phyloP scores from a whole-genome alignment of 2,113 vertebrate species.

The Dromiciops gliroides region DNA sequence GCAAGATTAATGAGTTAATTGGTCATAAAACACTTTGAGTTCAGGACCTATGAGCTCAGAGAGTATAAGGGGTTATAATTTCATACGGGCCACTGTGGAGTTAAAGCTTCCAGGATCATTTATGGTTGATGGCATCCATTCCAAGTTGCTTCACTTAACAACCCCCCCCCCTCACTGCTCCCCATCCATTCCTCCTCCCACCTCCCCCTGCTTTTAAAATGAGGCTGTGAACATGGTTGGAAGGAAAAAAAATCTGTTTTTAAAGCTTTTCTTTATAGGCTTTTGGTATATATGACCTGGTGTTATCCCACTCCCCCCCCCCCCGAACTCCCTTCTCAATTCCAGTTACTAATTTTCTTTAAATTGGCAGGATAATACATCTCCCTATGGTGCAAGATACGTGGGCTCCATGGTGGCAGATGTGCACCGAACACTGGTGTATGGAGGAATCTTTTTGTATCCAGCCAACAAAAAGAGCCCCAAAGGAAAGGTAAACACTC shows the following conservation, averaged over 20 bases:
- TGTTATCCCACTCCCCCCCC: not conserved
- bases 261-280: not conserved
- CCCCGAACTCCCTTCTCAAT: not conserved
- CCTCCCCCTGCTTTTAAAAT: not conserved
- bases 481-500: slow-evolving; percentile 91
- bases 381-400: slow-evolving; percentile 92
- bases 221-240: not conserved
- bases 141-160: not conserved
- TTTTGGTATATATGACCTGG: not conserved
- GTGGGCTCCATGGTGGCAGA: slow-evolving; percentile 98
- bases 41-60: not conserved
- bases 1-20: not conserved
- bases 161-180: not conserved
- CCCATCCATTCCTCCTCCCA: not conserved
- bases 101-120: not conserved
- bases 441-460: slow-evolving; percentile 97
- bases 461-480: slow-evolving; percentile 94
- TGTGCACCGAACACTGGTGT: slow-evolving; percentile 96
- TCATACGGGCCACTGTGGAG: fast-evolving
- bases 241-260: not conserved
- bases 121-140: fast-evolving
- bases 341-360: slow-evolving; percentile 6
- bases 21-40: not conserved
- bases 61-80: not conserved
- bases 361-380: slow-evolving; percentile 88